Evolutionary conservation across 2,888 invertebrate species (phyloP).

Genomic region (Deroplatys truncata): DNA sequence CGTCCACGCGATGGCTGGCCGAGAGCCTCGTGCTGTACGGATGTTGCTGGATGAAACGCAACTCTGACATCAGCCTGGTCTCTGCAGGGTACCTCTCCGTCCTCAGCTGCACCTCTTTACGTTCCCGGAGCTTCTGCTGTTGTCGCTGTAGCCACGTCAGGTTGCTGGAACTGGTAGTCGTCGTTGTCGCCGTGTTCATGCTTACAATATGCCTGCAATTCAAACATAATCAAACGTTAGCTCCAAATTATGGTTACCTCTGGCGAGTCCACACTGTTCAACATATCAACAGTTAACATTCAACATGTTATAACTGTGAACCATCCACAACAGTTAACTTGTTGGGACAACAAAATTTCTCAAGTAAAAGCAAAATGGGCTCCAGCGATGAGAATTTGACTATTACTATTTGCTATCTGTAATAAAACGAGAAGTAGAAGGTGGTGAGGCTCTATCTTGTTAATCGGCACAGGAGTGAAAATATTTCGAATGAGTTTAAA

Average conservation of each 20-base stretch:
- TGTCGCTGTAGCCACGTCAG: constrained; percentile 79
- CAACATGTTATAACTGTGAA: too few species aligned
- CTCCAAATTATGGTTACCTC: not conserved
- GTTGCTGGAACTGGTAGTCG: constrained; percentile 44
- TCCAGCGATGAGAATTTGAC: too few species aligned
- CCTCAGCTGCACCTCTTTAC: constrained; percentile 67
- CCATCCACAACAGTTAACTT: too few species aligned
- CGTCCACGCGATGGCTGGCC: constrained; percentile 59
- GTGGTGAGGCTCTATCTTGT: too few species aligned
- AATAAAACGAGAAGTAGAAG: too few species aligned
- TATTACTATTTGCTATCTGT: too few species aligned
- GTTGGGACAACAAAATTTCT: too few species aligned
- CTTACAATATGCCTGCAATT: constrained; percentile 24
- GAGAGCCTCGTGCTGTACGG: constrained; percentile 40
- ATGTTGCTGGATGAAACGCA: constrained; percentile 53
- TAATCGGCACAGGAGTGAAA: too few species aligned
- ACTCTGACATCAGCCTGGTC: constrained; percentile 56
- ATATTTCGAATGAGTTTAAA: too few species aligned
- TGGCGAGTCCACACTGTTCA: too few species aligned
- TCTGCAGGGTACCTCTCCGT: constrained; percentile 70
- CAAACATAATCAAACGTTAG: not conserved
- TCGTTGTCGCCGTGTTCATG: not conserved
- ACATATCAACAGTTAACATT: too few species aligned
- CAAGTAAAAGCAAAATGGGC: too few species aligned
- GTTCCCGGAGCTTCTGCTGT: constrained; percentile 74